Evolutionary conservation across 2,113 vertebrate genomes (phyloP), one percentile per base, ranked within the genome.

Genomic region (Hypocryptadius cinnamomeus): DNA sequence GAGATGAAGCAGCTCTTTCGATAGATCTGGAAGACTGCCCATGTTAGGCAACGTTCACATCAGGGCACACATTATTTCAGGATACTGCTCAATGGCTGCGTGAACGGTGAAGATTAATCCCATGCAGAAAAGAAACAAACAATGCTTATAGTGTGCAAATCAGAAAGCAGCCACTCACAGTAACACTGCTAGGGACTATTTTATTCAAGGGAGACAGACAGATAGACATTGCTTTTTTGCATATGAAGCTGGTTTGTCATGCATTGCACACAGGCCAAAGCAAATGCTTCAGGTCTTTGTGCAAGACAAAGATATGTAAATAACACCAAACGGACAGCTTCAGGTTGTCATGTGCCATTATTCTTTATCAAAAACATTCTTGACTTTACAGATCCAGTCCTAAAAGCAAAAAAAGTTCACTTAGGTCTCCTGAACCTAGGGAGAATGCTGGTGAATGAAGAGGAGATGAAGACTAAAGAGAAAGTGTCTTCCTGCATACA

Each of bases 61-160:
- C 60, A 59, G 0, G 1, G 71, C 50, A 89, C 47, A 33, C 15
- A 28, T 20, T 57, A 79, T 60, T 89, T 65, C 0, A 0, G 15
- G 8, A 47, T 66, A 79, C 37, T 79, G 87, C 66, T 63, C 39
- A 85, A 82, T 2, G 5, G 47, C 44, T 68, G 66, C 2, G 1
- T 19, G 53, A 72, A 83, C 0, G 0, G 39, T 3, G 0, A 33
- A 44, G 54, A 65, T 63, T 47, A 89, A 87, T 76, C 31, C 70
- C 48, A 54, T 0, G 2, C 30, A 73, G 63, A 44, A 82, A 66
- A 79, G 13, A 87, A 91, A 77, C 19, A 61, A 79, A 20, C 30
- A 15, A 1, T 10, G 15, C 21, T 53, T 18, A 60, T 51, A 79
- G 47, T 30, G 54, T 1, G 5, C 59, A 8, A 35, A 68, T 9